phyloP scores from a whole-genome alignment of 2,888 invertebrate species.

The Laothoe populi region DNA sequence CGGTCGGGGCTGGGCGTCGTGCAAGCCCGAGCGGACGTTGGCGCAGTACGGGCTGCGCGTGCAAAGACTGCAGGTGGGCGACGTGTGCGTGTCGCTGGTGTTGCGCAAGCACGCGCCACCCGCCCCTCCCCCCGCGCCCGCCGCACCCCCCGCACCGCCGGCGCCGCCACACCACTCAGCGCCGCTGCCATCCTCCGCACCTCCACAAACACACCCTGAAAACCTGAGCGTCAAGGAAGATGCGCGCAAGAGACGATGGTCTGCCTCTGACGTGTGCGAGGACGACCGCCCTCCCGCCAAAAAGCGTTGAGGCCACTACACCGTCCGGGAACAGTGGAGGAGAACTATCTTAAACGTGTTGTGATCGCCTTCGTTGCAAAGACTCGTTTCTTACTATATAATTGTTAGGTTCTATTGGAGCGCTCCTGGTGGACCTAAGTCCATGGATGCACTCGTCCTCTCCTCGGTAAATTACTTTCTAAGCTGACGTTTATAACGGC shows the following conservation, averaged over 20 bases:
- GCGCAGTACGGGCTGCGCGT: conserved; percentile 92
- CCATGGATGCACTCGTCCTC: conserved; percentile 18
- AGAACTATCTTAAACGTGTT: conserved; percentile 54
- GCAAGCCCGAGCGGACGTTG: conserved; percentile 90
- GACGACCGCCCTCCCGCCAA: conserved; percentile 75
- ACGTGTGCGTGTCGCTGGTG: conserved; percentile 93
- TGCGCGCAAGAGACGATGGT: conserved; percentile 84
- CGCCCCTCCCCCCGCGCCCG: conserved; percentile 37
- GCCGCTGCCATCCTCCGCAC: conserved; percentile 61
- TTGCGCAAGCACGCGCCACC: conserved; percentile 84
- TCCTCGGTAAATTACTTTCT: conserved; percentile 21
- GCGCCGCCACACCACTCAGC: too few species aligned
- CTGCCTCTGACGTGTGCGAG: conserved; percentile 80
- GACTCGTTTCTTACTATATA: conserved; percentile 47
- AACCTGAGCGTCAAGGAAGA: conserved; percentile 83
- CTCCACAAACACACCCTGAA: conserved; percentile 78
- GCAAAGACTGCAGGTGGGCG: conserved; percentile 93
- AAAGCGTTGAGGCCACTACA: conserved; percentile 66
- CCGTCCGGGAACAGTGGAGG: conserved; percentile 39
- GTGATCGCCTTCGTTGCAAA: conserved; percentile 61
- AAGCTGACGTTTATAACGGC: conserved; percentile 22
- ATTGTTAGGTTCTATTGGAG: conserved; percentile 9
- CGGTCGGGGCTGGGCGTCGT: conserved; percentile 96
- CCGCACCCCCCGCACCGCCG: conserved; percentile 22
- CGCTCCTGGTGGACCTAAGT: not conserved